Evolutionary conservation across 2,888 invertebrate genomes (phyloP), one percentile per base, ranked within the genome.

Genomic region (Bellardia pandia): DNA sequence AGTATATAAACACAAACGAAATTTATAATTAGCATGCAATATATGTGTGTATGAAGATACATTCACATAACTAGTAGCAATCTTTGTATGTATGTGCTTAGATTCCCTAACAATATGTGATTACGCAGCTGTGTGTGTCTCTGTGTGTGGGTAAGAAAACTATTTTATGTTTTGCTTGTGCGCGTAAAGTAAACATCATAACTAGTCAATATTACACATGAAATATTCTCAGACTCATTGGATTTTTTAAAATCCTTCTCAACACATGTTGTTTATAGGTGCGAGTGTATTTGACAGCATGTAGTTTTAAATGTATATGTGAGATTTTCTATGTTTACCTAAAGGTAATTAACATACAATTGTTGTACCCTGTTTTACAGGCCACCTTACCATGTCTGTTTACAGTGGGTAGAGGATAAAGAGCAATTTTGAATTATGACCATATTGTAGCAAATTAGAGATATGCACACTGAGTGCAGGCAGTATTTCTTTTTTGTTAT

Each of bases 11-110:
- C 13, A 71, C 40, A 71, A 71, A 71, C 71, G 37, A 40, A 56
- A 56, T 71, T 71, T 71, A 23, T 71, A 71, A 71, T 71, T 71
- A 56, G 56, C 69, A 69, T 48, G 37, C 11, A 30, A 58, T 58
- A 30, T 58, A 30, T 23, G 23, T 23, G 1, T 23, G 23, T 23
- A 23, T 23, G 23, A 23, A 45, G 3, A 11, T 14, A 37, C 60
- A 60, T 5, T 37, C 16, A 23, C 8, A 6, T 16, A 7, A 56
- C 23, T 23, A 7, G 23, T 56, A 1, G 3, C 2, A 7, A 16
- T 56, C 23, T 8, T 16, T 56, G 56, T 23, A 7, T 23, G 23
- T 23, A 23, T 23, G 23, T 23, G 23, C 23, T 23, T 5, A 51
- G n/a, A 51, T 6, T n/a, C 2, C 9, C 45, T 5, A 45, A 45